phyloP scores from a whole-genome alignment of 2,113 vertebrate species.

The Lates calcarifer region DNA sequence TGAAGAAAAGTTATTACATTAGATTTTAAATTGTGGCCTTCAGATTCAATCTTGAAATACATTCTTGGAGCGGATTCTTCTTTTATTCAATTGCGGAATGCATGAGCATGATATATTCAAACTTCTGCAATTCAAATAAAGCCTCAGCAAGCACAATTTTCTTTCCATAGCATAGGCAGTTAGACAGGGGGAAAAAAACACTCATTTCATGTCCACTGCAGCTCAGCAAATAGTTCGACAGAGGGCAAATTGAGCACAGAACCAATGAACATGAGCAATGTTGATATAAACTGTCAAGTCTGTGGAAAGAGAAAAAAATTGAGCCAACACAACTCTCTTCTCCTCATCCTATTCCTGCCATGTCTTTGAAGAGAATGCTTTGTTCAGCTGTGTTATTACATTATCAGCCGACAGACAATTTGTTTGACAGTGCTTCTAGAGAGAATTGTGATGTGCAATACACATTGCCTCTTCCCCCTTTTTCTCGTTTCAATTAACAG shows the following conservation, averaged over 20 bases:
- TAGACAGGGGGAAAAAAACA: background rate
- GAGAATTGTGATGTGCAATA: conserved; percentile 50
- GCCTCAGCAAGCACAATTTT: conserved; percentile 7
- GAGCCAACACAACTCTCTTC: conserved; percentile 53
- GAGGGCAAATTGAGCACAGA: conserved; percentile 20
- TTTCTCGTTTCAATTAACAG: conserved; percentile 72
- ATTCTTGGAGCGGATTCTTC: conserved; percentile 11
- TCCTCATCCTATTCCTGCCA: conserved; percentile 46
- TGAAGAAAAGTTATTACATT: conserved; percentile 6
- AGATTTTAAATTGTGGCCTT: conserved; percentile 7
- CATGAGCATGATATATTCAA: conserved; percentile 20
- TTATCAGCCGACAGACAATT: conserved; percentile 74
- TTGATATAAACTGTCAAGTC: conserved; percentile 66
- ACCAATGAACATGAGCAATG: conserved; percentile 36
- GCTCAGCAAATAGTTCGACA: conserved; percentile 36
- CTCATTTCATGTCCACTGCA: background rate
- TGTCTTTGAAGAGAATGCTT: conserved; percentile 65
- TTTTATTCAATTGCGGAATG: conserved; percentile 35
- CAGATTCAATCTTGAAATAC: conserved; percentile 34
- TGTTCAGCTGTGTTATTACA: conserved; percentile 71
- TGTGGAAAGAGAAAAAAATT: conserved; percentile 42
- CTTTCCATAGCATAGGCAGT: conserved; percentile 8
- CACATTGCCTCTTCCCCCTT: conserved; percentile 33
- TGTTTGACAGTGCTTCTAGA: conserved; percentile 67
- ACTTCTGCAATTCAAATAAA: conserved; percentile 39